phyloP scores from a whole-genome alignment of 2,113 vertebrate species.

The Tragelaphus imberbis region DNA sequence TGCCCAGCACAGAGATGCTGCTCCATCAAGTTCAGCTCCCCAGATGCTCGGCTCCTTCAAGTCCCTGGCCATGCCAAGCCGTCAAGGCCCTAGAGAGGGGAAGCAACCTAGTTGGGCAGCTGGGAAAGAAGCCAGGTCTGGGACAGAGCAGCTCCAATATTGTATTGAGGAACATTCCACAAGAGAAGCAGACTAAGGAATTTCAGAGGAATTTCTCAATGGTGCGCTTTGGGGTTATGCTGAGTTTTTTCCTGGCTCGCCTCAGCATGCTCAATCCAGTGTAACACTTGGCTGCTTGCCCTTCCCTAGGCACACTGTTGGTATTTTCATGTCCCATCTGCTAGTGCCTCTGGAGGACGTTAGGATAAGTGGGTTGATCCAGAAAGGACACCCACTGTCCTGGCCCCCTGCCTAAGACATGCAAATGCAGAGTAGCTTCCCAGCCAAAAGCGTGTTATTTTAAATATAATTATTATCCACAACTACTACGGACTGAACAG shows the following conservation, averaged over 20 bases:
- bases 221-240: neutral
- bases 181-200: neutral
- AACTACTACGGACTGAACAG: neutral
- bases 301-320: slow-evolving; percentile 51
- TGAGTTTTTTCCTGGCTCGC: neutral
- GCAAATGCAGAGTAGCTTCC: slow-evolving; percentile 33
- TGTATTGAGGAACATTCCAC: neutral
- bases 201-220: slow-evolving; percentile 50
- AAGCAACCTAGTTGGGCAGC: neutral
- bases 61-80: neutral
- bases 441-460: slow-evolving; percentile 9
- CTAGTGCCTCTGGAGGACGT: slow-evolving; percentile 59
- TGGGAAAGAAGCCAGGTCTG: slow-evolving; percentile 1
- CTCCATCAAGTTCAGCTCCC: neutral
- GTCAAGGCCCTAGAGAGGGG: neutral
- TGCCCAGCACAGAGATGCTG: neutral
- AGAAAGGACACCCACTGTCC: slow-evolving; percentile 57
- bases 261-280: slow-evolving; percentile 1
- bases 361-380: slow-evolving; percentile 61
- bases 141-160: neutral
- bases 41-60: neutral
- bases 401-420: slow-evolving; percentile 58
- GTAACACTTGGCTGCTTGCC: slow-evolving; percentile 55
- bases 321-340: slow-evolving; percentile 67
- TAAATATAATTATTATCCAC: neutral